Base-by-base conservation (phyloP, 2,797 vertebrate genomes). In the Eulemur mongoz region DNA sequence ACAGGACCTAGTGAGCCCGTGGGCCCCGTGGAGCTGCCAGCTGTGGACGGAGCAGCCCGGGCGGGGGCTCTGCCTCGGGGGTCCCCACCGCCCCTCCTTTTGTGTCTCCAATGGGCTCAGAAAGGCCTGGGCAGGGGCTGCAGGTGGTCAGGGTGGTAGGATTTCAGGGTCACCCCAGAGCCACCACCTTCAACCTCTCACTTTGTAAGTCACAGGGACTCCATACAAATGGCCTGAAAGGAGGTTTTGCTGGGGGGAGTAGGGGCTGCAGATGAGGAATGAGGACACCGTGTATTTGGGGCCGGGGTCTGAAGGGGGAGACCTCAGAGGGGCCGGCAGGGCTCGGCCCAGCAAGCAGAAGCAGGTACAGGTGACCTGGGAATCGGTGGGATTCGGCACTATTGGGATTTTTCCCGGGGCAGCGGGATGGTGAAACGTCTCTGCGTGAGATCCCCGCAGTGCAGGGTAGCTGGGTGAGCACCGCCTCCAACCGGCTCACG, bases 391-490 rank as follows among this genome's bases (percentile, higher is more conserved):
- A 11, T 75, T 23, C 12, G 3, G 10, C 32, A 30, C 5, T 9
- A 2, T 63, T 25, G 2, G 22, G 45, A 18, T 89, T 50, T 48
- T 7, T 35, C 17, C 79, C n/a, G 18, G 18, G 10, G n/a, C 14
- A 52, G 2, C n/a, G 11, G 10, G 9, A 7, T 25, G 48, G 43
- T 50, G 25, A 27, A 1, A 54, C 0, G 3, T 48, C 11, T 18
- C 9, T 0, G 0, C 4, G 14, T 3, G 43, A 88, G 18, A 14
- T 54, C 9, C 18, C 4, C 20, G 27, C 3, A 5, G 1, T 7
- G 18, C n/a, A 1, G 0, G 3, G 32, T n/a, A 23, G 30, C 1
- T 18, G 7, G 3, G 10, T 0, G 10, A 8, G 30, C 2, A 1
- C 32, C 32, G 2, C 1, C 65, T 48, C 8, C 17, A 22, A 4